Conservation (phyloP, 2,797 vertebrate genomes). For the Lophura swinhoii region DNA sequence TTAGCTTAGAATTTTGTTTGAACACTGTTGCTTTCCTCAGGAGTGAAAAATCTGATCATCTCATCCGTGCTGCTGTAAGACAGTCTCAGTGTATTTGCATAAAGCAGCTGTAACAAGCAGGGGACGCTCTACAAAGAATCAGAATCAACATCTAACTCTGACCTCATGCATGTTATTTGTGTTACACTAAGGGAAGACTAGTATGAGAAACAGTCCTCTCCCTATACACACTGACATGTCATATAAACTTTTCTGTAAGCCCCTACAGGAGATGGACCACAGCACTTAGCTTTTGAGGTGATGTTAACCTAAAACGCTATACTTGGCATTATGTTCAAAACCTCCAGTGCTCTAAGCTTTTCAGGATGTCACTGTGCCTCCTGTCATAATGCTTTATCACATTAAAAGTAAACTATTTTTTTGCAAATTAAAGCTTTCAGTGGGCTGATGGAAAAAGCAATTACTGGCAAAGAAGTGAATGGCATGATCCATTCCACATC, state of each 20-base stretch:
- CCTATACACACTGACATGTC: not conserved
- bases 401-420: conserved; percentile 73
- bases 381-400: conserved; percentile 64
- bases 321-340: not conserved
- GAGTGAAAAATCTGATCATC: not conserved
- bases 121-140: not conserved
- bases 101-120: not conserved
- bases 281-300: not conserved
- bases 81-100: not conserved
- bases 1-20: conserved; percentile 23
- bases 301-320: not conserved
- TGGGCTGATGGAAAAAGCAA: conserved; percentile 77
- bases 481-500: conserved; percentile 67
- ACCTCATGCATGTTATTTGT: not conserved
- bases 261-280: not conserved
- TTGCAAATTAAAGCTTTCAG: conserved; percentile 78
- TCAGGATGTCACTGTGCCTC: conserved; percentile 16
- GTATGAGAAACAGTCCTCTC: not conserved
- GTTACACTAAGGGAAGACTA: not conserved
- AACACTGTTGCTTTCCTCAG: not conserved
- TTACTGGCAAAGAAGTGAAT: conserved; percentile 67
- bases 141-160: not conserved
- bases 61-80: not conserved
- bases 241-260: not conserved
- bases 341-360: not conserved